phyloP scores from a whole-genome alignment of 2,797 vertebrate genomes.

The Microcaecilia unicolor region DNA sequence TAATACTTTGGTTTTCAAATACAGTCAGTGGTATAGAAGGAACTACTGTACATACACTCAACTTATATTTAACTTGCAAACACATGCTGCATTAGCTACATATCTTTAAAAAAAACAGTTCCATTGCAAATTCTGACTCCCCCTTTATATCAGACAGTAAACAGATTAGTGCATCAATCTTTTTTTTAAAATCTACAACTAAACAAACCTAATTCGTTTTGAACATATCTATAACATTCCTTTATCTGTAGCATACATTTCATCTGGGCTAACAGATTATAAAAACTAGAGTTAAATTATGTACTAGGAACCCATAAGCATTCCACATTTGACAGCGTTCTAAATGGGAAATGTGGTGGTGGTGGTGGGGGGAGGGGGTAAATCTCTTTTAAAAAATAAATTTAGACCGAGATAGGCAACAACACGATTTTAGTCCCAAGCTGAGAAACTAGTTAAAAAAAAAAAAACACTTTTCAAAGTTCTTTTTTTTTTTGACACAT shows the following conservation, averaged over 20 bases:
- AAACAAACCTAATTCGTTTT: slow-evolving; percentile 67
- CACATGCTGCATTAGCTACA: slow-evolving; percentile 83
- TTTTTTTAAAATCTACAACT: slow-evolving; percentile 53
- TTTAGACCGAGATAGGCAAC: slow-evolving; percentile 73
- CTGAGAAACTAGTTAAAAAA: slow-evolving; percentile 39
- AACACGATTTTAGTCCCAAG: slow-evolving; percentile 62
- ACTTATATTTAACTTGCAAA: slow-evolving; percentile 79
- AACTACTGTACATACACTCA: slow-evolving; percentile 70
- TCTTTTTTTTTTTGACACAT: slow-evolving; percentile 59
- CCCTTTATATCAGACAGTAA: slow-evolving; percentile 71
- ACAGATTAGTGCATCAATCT: slow-evolving; percentile 78
- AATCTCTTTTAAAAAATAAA: slow-evolving; percentile 60
- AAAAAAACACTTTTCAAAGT: slow-evolving; percentile 45
- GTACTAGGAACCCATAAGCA: slow-evolving; percentile 68
- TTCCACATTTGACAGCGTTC: slow-evolving; percentile 72
- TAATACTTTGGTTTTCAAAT: slow-evolving; percentile 82
- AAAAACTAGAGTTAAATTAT: slow-evolving; percentile 78
- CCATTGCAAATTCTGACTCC: slow-evolving; percentile 67
- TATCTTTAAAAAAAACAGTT: slow-evolving; percentile 70
- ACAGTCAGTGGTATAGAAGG: slow-evolving; percentile 76
- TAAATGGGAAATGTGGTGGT: too few relatives aligned
- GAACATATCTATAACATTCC: slow-evolving; percentile 69
- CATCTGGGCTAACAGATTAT: slow-evolving; percentile 72
- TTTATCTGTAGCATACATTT: slow-evolving; percentile 74
- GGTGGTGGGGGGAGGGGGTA: too few relatives aligned